Evolutionary conservation across 2,113 vertebrate genomes (phyloP), one percentile per base, ranked within the genome.

Genomic region (Entosphenus tridentatus): DNA sequence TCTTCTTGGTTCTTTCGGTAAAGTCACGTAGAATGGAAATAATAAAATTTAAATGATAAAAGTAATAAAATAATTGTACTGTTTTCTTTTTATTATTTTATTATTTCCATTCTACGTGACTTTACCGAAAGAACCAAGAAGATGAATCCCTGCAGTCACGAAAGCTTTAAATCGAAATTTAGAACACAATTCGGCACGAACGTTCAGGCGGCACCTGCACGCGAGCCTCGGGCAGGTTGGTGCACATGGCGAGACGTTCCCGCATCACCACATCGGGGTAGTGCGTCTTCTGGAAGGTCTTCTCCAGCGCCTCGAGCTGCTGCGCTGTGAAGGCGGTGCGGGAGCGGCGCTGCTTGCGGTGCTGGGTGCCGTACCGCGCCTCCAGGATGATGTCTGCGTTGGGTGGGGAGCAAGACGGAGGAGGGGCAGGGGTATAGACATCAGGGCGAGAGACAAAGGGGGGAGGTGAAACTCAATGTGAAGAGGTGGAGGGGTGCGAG

Each of bases 241-340:
- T 98, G 78, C 93, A 98, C 93, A 98, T 98, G 74, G 93, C 93
- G 82, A 98, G 80, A 3, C 93, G 78, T 73, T 98, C 93, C 6
- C 93, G 81, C 93, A 96, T 98, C 78, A 98, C 93, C 78, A 98
- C 93, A 1, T 98, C 93, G 1, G 93, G 93, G 71, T 98, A 98
- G 75, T 98, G 93, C 54, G 93, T 98, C 80, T 98, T 98, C 84
- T 98, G 93, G 78, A 98, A 98, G 56, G 93, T 98, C 74, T 98
- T 96, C 79, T 98, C 93, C 78, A 98, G 82, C 0, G 93, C 93
- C 76, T 98, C 93, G 39, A 98, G 82, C 79, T 98, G 93, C 74
- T 96, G 93, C 18, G 93, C 93, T 0, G 92, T 96, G 81, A 98
- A 98, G 1, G 93, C 93, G 0, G 93, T 98, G 69, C 93, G 89